Evolutionary conservation across 2,113 vertebrate genomes (phyloP), one percentile per base, ranked within the genome.

Genomic region (Otolemur garnettii): DNA sequence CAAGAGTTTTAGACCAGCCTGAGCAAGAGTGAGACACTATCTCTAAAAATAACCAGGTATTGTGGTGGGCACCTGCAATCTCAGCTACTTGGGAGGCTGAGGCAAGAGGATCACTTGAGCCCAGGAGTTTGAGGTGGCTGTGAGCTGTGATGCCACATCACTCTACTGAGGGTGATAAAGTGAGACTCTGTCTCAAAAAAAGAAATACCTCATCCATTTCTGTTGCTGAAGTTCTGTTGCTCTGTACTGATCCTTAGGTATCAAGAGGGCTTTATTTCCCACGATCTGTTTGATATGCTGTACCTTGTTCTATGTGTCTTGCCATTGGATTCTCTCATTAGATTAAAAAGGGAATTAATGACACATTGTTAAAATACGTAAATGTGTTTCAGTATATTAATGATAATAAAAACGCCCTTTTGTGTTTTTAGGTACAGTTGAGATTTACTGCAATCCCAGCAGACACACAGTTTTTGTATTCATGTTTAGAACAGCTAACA

Each of bases 341-440:
- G 60, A 69, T 85, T n/a, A 82, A 90, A 50, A 82, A 83, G 60
- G 4, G 9, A 64, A 30, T 79, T 95, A 93, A 74, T 78, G 42
- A 88, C 22, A 18, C 33, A 33, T 57, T 17, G 10, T 89, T 91
- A 91, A 87, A 94, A 82, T 96, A 60, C 69, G 15, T 30, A 62
- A 35, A 2, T 35, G n/a, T 77, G 22, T 62, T 66, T 94, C 8
- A 24, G 4, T 66, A 59, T 66, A 62, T 35, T 74, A 38, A 50
- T 38, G 42, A 81, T 62, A 55, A 42, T 78, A 30, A 66, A 66
- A 45, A 13, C 68, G 42, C 14, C 33, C 9, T 22, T 89, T 93
- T 66, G 26, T 59, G 21, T 62, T 21, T 22, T 14, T n/a, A 66
- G 8, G 5, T 85, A 55, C 17, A 19, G 71, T 90, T 91, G 80